Conservation (phyloP, 2,888 invertebrate genomes). For the Mimas tiliae region DNA sequence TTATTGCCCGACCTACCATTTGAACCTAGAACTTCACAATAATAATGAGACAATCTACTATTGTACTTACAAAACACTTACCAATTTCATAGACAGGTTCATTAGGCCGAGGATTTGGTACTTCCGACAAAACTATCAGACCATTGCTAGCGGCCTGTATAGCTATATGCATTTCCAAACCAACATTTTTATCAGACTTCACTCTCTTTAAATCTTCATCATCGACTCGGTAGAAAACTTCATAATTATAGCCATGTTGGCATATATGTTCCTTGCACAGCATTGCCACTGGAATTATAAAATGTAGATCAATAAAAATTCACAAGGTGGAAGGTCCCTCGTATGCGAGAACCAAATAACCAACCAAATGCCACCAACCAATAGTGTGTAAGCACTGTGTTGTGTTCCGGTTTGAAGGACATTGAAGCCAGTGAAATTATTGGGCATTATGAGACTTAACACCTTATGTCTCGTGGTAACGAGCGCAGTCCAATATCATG, state of each 20-base stretch:
- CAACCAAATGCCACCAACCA: too few species aligned
- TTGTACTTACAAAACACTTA: slow-evolving; percentile 39
- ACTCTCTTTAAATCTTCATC: slow-evolving; percentile 47
- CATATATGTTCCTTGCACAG: slow-evolving; percentile 84
- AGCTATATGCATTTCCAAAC: slow-evolving; percentile 86
- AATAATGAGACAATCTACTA: too few species aligned
- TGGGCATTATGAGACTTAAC: too few species aligned
- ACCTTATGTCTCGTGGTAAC: too few species aligned
- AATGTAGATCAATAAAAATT: background rate
- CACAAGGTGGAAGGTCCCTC: background rate
- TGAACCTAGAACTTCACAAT: too few species aligned
- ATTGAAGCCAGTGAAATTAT: too few species aligned
- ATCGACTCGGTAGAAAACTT: slow-evolving; percentile 82
- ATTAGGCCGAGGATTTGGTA: slow-evolving; percentile 61
- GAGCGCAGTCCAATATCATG: too few species aligned
- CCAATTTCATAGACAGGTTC: slow-evolving; percentile 89
- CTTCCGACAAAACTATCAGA: slow-evolving; percentile 87
- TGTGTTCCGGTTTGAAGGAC: too few species aligned
- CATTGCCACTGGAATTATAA: slow-evolving; percentile 58
- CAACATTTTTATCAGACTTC: slow-evolving; percentile 47
- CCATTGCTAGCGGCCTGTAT: slow-evolving; percentile 88
- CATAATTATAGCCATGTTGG: slow-evolving; percentile 84
- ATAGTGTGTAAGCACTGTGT: too few species aligned
- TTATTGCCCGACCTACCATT: too few species aligned
- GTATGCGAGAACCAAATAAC: too few species aligned